Evolutionary conservation across 92 coral and sea anemone species (phyloP).

Genomic region (Heliopora coerulea): DNA sequence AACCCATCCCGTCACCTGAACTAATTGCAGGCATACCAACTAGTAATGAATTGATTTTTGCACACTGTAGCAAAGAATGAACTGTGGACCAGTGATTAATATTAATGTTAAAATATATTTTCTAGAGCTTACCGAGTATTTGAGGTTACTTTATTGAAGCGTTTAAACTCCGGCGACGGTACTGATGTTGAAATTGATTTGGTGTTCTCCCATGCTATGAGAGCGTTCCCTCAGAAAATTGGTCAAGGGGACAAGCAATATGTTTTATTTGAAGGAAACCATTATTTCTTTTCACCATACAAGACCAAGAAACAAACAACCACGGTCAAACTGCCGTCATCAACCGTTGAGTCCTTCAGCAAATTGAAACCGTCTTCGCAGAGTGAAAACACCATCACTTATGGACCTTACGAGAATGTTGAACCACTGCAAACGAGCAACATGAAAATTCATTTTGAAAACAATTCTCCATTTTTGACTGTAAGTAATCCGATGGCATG

Average conservation of each 20-base stretch:
- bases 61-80: no score
- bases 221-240: constrained; percentile 83
- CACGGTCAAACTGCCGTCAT: constrained; percentile 76
- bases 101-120: no score
- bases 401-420: constrained; percentile 84
- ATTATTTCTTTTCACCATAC: constrained; percentile 77
- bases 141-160: constrained; percentile 59
- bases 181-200: constrained; percentile 68
- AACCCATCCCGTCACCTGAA: no score
- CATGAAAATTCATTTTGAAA: constrained; percentile 93
- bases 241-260: constrained; percentile 85
- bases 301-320: constrained; percentile 75
- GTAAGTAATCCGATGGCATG: constrained; percentile 55
- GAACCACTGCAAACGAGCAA: constrained; percentile 66
- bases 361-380: constrained; percentile 78
- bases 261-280: constrained; percentile 91
- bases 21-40: no score
- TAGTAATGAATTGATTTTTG: no score
- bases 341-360: constrained; percentile 84
- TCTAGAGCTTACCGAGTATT: constrained; percentile 70
- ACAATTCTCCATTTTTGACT: constrained; percentile 89
- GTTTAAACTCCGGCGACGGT: constrained; percentile 63
- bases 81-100: no score
- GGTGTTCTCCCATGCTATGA: constrained; percentile 85
- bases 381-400: constrained; percentile 73